Conservation (phyloP, 2,113 vertebrate species). For the Nipponia nippon region DNA sequence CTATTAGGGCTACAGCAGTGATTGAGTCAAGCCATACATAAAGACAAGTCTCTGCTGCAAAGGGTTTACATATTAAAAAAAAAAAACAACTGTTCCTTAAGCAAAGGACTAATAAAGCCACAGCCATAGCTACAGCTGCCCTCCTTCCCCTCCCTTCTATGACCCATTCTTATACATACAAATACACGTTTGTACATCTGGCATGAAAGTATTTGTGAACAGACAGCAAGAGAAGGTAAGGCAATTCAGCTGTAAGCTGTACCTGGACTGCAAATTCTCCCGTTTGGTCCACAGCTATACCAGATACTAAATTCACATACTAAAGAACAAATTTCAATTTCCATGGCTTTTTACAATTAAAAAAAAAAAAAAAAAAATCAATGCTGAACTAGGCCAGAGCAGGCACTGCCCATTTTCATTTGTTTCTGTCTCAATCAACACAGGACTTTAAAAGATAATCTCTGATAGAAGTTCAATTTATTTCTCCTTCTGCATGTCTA, state of each 20-base stretch:
- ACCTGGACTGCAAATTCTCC: not conserved
- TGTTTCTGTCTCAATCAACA: not conserved
- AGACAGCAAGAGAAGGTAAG: not conserved
- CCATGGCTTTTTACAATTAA: not conserved
- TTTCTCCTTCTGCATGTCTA: not conserved
- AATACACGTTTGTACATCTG: not conserved
- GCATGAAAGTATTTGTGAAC: not conserved
- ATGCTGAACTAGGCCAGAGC: not conserved
- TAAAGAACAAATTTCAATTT: not conserved
- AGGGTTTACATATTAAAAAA: not conserved
- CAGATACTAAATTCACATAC: not conserved
- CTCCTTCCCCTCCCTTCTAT: too few relatives aligned
- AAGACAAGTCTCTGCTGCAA: not conserved
- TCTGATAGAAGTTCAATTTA: slow-evolving; percentile 29
- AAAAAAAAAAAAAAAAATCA: not conserved
- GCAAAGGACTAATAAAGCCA: not conserved
- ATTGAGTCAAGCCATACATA: too few relatives aligned
- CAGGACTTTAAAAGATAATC: not conserved
- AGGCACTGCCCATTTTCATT: not conserved
- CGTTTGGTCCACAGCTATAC: not conserved
- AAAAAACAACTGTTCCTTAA: not conserved
- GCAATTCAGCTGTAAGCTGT: not conserved
- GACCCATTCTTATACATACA: not conserved
- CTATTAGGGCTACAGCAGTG: not conserved
- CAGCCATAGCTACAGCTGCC: not conserved